Evolutionary conservation across 2,113 vertebrate genomes (phyloP), one percentile per base, ranked within the genome.

Genomic region (Mobula birostris): DNA sequence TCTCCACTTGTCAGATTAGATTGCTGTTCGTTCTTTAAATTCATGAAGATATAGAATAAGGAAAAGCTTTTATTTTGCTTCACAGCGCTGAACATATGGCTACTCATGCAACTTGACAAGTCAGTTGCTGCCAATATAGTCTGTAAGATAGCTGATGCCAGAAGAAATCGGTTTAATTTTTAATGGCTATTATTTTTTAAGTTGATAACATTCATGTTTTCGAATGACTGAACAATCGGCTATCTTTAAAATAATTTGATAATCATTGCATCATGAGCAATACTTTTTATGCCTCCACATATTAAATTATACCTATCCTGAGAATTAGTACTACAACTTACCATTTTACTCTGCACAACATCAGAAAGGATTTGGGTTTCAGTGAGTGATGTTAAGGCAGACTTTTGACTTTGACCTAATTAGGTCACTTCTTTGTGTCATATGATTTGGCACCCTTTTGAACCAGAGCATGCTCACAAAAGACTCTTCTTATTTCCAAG

Each of bases 381-480:
- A 74, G 94, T 95, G 48, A 94, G 0, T 0, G 91, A 32, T 17
- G 58, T 92, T 36, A 94, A 70, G 5, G 95, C 94, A 95, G 94
- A 0, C 7, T 92, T 94, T 94, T 0, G 94, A 95, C 94, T 82
- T 6, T 96, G 96, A 97, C 96, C 96, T 95, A 95, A 94, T 95
- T 96, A 95, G 66, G 5, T 95, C 0, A 2, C 94, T 94, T 58
- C 94, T 94, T 94, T 95, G 83, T 94, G 79, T 94, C 93, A 94
- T 94, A 94, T 94, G 95, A 94, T 95, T 93, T 88, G 94, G 95
- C 95, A 95, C 95, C 95, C 94, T 94, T 95, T 1, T 63, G 95
- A 95, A 91, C 95, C 94, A 94, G 79, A 0, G 24, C 78, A 78
- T 80, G 94, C 80, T 94, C 94, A 96, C 95, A 96, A 96, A 96